Conservation (phyloP, 2,888 invertebrate genomes). For the Dicyrtoma fusca region DNA sequence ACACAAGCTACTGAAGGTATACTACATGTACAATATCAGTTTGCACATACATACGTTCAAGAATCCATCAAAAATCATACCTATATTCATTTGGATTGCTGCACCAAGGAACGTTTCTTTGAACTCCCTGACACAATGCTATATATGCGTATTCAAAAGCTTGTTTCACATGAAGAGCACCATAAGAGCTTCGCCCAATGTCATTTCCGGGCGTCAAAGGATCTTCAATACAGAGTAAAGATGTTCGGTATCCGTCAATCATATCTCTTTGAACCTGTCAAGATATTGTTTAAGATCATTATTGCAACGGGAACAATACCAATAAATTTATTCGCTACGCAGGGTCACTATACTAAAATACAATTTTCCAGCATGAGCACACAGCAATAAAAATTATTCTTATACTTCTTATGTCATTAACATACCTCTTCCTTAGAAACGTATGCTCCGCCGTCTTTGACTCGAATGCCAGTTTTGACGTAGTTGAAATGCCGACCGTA, state of each 20-base stretch:
- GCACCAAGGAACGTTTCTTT: slow-evolving; percentile 59
- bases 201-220: slow-evolving; percentile 95
- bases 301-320: not conserved
- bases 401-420: slow-evolving; percentile 8
- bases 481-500: slow-evolving; percentile 97
- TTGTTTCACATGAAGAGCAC: slow-evolving; percentile 84
- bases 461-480: slow-evolving; percentile 88
- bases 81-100: slow-evolving; percentile 64
- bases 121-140: slow-evolving; percentile 75
- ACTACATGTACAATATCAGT: too few species aligned
- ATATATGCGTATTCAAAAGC: slow-evolving; percentile 97
- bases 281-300: not conserved
- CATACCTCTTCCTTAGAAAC: slow-evolving; percentile 85
- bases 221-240: slow-evolving; percentile 95
- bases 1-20: too few species aligned
- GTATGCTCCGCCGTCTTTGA: slow-evolving; percentile 91
- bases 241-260: slow-evolving; percentile 74
- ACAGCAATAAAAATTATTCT: not conserved
- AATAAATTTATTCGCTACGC: not conserved
- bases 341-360: not conserved
- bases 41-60: too few species aligned
- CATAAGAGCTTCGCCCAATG: slow-evolving; percentile 92
- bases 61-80: slow-evolving; percentile 57
- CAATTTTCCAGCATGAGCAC: not conserved
- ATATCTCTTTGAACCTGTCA: slow-evolving; percentile 39